Evolutionary conservation across 2,797 vertebrate genomes (phyloP).

Genomic region (Fistularia commersonii): DNA sequence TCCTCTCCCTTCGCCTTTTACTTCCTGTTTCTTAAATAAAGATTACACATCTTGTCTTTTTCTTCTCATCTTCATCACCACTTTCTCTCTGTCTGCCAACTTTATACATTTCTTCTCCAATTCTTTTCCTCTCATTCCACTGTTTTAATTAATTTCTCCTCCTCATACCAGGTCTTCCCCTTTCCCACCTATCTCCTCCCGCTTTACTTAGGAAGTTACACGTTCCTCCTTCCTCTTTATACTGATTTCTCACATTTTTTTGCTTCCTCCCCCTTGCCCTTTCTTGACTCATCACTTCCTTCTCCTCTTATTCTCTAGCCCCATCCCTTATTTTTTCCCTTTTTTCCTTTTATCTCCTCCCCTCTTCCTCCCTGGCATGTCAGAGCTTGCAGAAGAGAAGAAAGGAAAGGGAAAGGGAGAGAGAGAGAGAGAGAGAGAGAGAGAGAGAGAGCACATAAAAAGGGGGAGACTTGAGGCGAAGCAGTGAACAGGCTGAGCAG

Average conservation of each 20-base stretch:
- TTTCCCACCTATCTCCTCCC: no score
- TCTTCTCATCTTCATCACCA: neutral
- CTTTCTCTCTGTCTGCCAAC: no score
- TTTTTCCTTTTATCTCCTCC: neutral
- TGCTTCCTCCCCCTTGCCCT: neutral
- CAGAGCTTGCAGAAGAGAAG: slow-evolving; percentile 18
- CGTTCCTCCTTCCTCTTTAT: no score
- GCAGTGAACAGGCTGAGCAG: slow-evolving; percentile 26
- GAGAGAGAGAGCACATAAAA: slow-evolving; percentile 28
- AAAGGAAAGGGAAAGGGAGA: slow-evolving; percentile 16
- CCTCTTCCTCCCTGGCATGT: slow-evolving; percentile 14
- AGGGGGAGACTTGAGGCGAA: slow-evolving; percentile 23
- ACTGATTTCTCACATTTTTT: neutral
- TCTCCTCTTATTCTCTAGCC: neutral
- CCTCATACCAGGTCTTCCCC: no score
- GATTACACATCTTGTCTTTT: neutral
- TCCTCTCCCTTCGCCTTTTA: no score
- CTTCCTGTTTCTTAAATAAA: neutral
- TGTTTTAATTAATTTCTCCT: neutral
- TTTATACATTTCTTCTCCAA: no score
- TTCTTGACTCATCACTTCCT: no score
- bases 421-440: slow-evolving; percentile 24
- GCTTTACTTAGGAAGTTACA: no score
- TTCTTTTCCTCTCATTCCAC: neutral
- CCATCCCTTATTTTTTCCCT: neutral